Base-by-base conservation (phyloP, 2,113 vertebrate genomes). In the Ariopsis seemanni region DNA sequence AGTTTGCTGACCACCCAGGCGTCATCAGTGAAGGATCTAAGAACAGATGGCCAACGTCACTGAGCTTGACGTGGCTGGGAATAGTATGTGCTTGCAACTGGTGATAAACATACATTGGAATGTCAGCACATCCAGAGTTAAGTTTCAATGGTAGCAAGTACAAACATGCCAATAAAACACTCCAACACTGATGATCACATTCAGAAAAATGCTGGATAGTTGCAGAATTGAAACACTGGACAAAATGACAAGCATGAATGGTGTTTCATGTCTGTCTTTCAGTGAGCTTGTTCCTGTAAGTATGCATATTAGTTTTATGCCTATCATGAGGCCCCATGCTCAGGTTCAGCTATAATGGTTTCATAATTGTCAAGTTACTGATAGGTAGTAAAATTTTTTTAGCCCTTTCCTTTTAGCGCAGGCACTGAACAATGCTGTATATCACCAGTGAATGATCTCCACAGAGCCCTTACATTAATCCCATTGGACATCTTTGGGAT, bases 61-160 rank as follows among this genome's bases (percentile, higher is more conserved):
- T 55, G 79, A 79, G 67, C 42, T 80, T 86, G 65, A 85, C 87
- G 72, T 83, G 83, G 12, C 71, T 86, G 67, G 30, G 62, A 87
- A 82, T 52, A 25, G 34, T 58, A 18, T 77, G 42, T 48, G 25
- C 17, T 4, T 65, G 57, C 48, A 71, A 86, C n/a, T 18, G 75
- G 71, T 27, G 30, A 84, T 83, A 86, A 75, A 88, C 77, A 84
- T 50, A 52, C 53, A 25, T 74, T 17, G 48, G 87, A 82, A 90
- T 79, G 83, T 87, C 17, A 55, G 69, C 14, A 1, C 42, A 85
- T 90, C 42, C 75, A 65, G 7, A 63, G 27, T 74, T 71, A 57
- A 67, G 75, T 69, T 77, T 84, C 67, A 84, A 65, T 65, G 4
- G 55, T 67, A 50, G 17, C 22, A 55, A 86, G 71, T 75, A 4